Evolutionary conservation across 2,113 vertebrate species (phyloP).

Genomic region (Rhinopomastus cyanomelas): DNA sequence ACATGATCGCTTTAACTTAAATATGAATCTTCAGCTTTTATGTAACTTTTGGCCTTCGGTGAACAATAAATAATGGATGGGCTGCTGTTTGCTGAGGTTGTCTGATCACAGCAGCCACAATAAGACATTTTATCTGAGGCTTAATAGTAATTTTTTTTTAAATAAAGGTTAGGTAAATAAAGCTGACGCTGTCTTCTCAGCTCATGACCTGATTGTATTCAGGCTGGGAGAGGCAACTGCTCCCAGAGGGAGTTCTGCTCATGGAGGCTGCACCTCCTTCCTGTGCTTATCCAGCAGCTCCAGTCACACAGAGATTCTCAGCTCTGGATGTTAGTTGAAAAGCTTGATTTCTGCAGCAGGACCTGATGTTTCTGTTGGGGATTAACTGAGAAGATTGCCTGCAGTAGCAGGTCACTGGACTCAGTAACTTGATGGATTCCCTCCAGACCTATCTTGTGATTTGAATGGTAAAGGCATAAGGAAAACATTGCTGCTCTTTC

Average conservation of each 20-base stretch:
- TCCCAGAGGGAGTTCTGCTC: not conserved
- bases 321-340: not conserved
- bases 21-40: not conserved
- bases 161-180: not conserved
- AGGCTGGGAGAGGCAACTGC: rapidly evolving
- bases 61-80: not conserved
- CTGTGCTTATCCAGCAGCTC: not conserved
- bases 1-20: not conserved
- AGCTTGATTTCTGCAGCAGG: not conserved
- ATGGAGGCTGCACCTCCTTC: not conserved
- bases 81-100: not conserved
- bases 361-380: not conserved
- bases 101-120: not conserved
- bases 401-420: not conserved
- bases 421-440: not conserved
- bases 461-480: not conserved
- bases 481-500: not conserved
- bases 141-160: not conserved
- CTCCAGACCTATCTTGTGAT: not conserved
- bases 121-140: not conserved
- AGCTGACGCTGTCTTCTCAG: not conserved
- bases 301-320: not conserved
- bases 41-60: not conserved
- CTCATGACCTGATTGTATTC: not conserved
- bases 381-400: not conserved